Base-by-base conservation (phyloP, 1,140 invertebrate species). In the Monochamus saltuarius region DNA sequence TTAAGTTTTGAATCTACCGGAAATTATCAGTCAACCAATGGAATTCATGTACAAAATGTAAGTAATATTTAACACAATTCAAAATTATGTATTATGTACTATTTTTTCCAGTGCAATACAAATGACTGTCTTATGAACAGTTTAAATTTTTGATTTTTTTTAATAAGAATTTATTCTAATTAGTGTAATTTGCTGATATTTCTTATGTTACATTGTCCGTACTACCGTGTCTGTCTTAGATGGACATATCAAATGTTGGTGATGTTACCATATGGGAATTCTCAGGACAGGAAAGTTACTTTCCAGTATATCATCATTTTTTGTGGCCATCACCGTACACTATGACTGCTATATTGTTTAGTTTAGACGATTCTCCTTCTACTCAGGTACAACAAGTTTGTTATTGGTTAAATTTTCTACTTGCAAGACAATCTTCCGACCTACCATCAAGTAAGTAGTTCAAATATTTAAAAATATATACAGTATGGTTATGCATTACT, bases 341-440 rank as follows among this genome's bases (percentile, higher is more conserved):
- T 39, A 47, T 73, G 19, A 72, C 92, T 68, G 76, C 89, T 7
- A 82, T 94, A 62, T 80, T 91, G n/a, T 90, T 91, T 75, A 89
- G 82, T 75, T 78, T 91, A 19, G 80, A 82, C 65, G 89, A 92
- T 70, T 80, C 88, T 9, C 79, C 85, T 13, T 88, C 86, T 43
- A 83, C 87, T 56, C 88, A 90, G 75, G 74, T 90, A 17, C 84
- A 87, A 56, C 88, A 92, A 74, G 84, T 89, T 17, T 81, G 83
- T 59, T 92, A 90, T 78, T 94, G 91, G 91, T 76, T 94, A 34
- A 85, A 86, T 64, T 92, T 93, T 75, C 79, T 94, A 50, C 83
- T 89, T 75, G 86, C 88, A 40, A 81, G 90, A 59, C 84, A 91
- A 62, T 83, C 84, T 38, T 80, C 84, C 1, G 74, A 76, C 55